Evolutionary conservation across 2,888 invertebrate species (phyloP).

Genomic region (Plemyria rubiginata): DNA sequence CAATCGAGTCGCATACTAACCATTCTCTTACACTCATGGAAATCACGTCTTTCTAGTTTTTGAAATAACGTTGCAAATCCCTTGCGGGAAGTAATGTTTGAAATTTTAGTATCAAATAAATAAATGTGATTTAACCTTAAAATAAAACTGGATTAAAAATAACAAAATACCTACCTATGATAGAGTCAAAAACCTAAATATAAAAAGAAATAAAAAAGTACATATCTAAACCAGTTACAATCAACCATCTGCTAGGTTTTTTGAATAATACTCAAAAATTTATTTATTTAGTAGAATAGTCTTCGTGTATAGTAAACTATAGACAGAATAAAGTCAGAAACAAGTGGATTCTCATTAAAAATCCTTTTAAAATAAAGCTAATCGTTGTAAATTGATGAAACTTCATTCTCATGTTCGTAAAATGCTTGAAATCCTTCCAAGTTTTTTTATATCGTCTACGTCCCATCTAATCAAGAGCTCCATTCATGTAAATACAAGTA

Average conservation of each 20-base stretch:
- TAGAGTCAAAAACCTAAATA: not conserved
- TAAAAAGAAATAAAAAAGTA: too few species aligned
- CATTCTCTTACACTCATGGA: slow-evolving; percentile 34
- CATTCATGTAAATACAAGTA: slow-evolving; percentile 30
- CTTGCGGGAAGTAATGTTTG: slow-evolving; percentile 3
- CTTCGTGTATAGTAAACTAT: too few species aligned
- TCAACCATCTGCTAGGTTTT: too few species aligned
- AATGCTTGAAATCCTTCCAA: slow-evolving; percentile 10
- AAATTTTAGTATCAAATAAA: slow-evolving; percentile 11
- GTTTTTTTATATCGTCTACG: slow-evolving; percentile 7
- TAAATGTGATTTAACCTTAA: not conserved
- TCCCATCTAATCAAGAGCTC: slow-evolving; percentile 16
- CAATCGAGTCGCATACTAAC: slow-evolving; percentile 71
- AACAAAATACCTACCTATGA: not conserved
- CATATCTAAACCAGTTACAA: too few species aligned
- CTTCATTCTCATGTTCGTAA: slow-evolving; percentile 2
- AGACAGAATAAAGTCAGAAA: too few species aligned
- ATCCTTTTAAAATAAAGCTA: not conserved
- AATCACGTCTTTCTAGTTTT: slow-evolving; percentile 18
- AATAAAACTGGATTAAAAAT: too few species aligned
- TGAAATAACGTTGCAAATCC: slow-evolving; percentile 21
- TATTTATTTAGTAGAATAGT: too few species aligned
- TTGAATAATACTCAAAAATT: too few species aligned
- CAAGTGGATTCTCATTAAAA: not conserved
- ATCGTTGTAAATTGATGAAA: not conserved